Percentiles rank a stretch among this genome's conserved stretches.
phyloP scores from a whole-genome alignment of 1,140 invertebrate species.

The Drosophila hydei region DNA sequence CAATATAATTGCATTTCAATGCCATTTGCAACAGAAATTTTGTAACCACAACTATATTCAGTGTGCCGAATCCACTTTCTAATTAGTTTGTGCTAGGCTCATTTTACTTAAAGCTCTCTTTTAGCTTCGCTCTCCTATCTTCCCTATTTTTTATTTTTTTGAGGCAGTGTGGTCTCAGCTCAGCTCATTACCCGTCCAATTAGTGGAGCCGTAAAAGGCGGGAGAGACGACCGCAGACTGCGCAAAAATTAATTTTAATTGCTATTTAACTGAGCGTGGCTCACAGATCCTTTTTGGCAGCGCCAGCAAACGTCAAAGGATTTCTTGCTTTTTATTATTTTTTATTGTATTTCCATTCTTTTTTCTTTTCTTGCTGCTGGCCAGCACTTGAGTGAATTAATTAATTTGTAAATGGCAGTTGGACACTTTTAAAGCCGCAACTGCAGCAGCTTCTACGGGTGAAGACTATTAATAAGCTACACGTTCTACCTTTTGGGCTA shows the following conservation, averaged over 20 bases:
- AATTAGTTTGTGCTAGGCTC: constrained; percentile 66
- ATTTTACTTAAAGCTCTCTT: constrained; percentile 28
- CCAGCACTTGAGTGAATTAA: constrained; percentile 43
- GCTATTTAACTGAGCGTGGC: constrained; percentile 75
- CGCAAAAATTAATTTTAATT: constrained; percentile 80
- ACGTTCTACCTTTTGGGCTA: constrained; percentile 57
- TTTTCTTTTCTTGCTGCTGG: constrained; percentile 17
- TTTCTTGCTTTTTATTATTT: constrained; percentile 13
- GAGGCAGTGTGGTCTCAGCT: background rate
- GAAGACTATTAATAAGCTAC: constrained; percentile 38
- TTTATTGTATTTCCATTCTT: constrained; percentile 21
- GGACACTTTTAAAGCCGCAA: constrained; percentile 29
- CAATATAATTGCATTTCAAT: constrained; percentile 69
- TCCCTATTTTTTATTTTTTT: background rate
- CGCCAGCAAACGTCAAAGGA: constrained; percentile 36
- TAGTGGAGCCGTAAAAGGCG: constrained; percentile 40
- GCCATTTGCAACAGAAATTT: constrained; percentile 47
- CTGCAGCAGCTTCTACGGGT: background rate
- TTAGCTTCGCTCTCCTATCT: background rate
- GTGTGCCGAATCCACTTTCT: background rate
- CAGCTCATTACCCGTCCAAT: constrained; percentile 61
- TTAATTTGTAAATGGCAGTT: constrained; percentile 47
- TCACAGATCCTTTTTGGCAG: constrained; percentile 42
- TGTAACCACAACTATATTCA: constrained; percentile 29
- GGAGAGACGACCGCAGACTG: constrained; percentile 52